These are phyloP conservation scores for Gymnosoma rotundatum DNA, from an alignment of 2,888 invertebrate genomes.

Conservation along the genomic window DNA sequence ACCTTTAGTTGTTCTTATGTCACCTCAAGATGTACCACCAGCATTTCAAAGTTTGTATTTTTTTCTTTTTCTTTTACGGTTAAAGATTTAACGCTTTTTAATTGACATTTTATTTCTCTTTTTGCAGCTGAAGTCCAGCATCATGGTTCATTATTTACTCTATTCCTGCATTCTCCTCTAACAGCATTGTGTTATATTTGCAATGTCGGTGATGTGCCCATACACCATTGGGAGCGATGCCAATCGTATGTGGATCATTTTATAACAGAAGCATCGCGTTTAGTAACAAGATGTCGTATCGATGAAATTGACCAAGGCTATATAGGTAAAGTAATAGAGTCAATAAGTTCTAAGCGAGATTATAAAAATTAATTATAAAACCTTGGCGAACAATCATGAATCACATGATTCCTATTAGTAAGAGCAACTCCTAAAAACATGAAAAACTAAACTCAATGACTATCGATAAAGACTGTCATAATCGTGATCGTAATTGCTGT, in stretches of 20 bases:
- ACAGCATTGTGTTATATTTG: slow-evolving; percentile 96
- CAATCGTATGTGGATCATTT: slow-evolving; percentile 94
- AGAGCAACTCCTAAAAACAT: too few species aligned
- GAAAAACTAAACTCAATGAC: too few species aligned
- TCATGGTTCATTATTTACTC: slow-evolving; percentile 95
- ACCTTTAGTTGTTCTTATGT: slow-evolving; percentile 95
- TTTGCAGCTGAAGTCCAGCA: slow-evolving; percentile 87
- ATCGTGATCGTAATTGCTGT: too few species aligned
- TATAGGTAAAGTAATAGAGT: slow-evolving; percentile 77
- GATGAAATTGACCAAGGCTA: slow-evolving; percentile 85
- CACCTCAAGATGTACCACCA: slow-evolving; percentile 94
- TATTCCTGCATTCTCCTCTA: slow-evolving; percentile 97
- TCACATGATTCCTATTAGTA: too few species aligned
- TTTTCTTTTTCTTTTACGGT: neutral
- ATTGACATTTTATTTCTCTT: slow-evolving; percentile 12
- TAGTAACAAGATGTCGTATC: slow-evolving; percentile 91
- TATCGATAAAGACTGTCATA: too few species aligned
- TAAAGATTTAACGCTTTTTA: neutral
- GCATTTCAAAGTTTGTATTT: slow-evolving; percentile 88
- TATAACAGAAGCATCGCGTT: slow-evolving; percentile 92
- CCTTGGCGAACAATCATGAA: too few species aligned
- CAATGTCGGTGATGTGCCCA: slow-evolving; percentile 92
- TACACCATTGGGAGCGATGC: slow-evolving; percentile 95
- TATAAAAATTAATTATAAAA: too few species aligned
- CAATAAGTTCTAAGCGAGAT: too few species aligned